These are phyloP conservation scores for Lycaena phlaeas DNA, from an alignment of 2,888 invertebrate genomes.

Conservation along the genomic window DNA sequence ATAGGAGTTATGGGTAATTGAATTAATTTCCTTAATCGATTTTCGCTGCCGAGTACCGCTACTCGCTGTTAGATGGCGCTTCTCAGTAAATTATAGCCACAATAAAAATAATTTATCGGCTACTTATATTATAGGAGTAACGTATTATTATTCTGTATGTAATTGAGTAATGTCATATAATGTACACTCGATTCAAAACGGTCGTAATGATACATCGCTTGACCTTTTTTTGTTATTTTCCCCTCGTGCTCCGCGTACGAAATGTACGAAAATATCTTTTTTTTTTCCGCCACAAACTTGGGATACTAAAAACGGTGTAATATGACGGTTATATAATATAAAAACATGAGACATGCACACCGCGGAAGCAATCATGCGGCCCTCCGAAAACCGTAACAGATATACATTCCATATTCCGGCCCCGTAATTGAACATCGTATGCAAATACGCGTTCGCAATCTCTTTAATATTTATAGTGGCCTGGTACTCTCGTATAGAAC, in stretches of 20 bases:
- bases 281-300: no score
- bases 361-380: slow-evolving; percentile 29
- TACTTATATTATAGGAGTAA: background rate
- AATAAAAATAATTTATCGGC: slow-evolving; percentile 1
- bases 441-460: slow-evolving; percentile 55
- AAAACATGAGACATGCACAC: slow-evolving; percentile 20
- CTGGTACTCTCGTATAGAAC: slow-evolving; percentile 42
- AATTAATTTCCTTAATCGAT: slow-evolving; percentile 38
- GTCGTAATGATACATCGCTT: no score
- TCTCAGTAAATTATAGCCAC: slow-evolving; percentile 2
- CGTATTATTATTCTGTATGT: background rate
- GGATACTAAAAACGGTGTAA: background rate
- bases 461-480: slow-evolving; percentile 56
- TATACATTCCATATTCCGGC: slow-evolving; percentile 54
- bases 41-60: slow-evolving; percentile 34
- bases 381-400: slow-evolving; percentile 36
- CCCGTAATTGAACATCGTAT: slow-evolving; percentile 64
- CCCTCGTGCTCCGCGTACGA: background rate
- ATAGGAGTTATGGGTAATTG: slow-evolving; percentile 18
- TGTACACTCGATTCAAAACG: no score
- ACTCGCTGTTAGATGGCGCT: slow-evolving; percentile 54
- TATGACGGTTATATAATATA: background rate
- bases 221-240: no score
- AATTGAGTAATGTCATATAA: background rate
- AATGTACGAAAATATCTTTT: background rate